These are phyloP conservation scores for Ostrea edulis DNA, from an alignment of 1,140 invertebrate species.

Conservation along the genomic window DNA sequence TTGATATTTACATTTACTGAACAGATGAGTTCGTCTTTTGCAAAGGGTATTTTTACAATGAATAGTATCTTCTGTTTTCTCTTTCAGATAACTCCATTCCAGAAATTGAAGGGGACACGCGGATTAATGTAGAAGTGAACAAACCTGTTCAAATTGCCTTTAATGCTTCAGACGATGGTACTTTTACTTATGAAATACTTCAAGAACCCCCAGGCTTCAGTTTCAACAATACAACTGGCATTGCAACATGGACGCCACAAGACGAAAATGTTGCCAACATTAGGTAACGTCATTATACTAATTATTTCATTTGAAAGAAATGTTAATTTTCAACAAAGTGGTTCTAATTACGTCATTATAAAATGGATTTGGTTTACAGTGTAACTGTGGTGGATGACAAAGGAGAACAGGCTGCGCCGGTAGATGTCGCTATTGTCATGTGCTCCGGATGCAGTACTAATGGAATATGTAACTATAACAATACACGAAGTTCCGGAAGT, in stretches of 20 bases:
- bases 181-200: slow-evolving; percentile 22
- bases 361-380: not conserved
- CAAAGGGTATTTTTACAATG: not conserved
- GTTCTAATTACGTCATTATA: not conserved
- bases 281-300: not conserved
- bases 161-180: slow-evolving; percentile 35
- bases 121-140: slow-evolving; percentile 22
- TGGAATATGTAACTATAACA: slow-evolving; percentile 43
- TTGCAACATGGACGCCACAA: slow-evolving; percentile 43
- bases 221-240: slow-evolving; percentile 14
- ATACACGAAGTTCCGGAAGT: not conserved
- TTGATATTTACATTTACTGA: not conserved
- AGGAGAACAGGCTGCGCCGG: slow-evolving; percentile 30
- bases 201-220: not conserved
- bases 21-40: not conserved
- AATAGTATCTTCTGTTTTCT: not conserved
- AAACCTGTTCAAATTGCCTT: not conserved
- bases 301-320: not conserved
- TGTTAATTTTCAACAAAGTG: too few relatives aligned
- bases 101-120: not conserved
- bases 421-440: slow-evolving; percentile 40
- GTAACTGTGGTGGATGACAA: slow-evolving; percentile 44
- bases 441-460: slow-evolving; percentile 46
- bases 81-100: slow-evolving; percentile 1
- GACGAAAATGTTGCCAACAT: slow-evolving; percentile 32